phyloP scores from a whole-genome alignment of 2,113 vertebrate species.

The Myodes glareolus region DNA sequence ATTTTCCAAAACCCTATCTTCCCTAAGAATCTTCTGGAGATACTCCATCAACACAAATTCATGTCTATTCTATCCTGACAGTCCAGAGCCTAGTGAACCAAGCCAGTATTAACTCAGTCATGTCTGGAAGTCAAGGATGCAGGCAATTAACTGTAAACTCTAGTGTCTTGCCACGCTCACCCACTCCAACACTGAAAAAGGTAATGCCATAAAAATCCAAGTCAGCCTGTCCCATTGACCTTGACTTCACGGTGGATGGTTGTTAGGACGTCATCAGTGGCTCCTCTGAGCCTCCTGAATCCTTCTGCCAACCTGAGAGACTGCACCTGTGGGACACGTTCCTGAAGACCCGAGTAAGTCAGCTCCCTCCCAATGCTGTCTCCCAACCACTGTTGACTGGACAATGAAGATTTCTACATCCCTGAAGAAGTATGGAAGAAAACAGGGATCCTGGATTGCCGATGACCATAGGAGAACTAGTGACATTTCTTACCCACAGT shows the following conservation, averaged over 20 bases:
- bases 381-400: neutral
- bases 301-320: neutral
- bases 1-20: neutral
- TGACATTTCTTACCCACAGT: neutral
- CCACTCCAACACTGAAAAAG: neutral
- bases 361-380: accelerated
- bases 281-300: accelerated
- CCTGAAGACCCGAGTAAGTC: neutral
- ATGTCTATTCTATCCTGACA: accelerated
- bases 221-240: accelerated
- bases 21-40: neutral
- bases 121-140: accelerated
- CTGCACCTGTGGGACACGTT: accelerated
- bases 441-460: too few relatives aligned
- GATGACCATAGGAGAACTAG: accelerated
- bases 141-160: neutral
- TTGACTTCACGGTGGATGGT: accelerated
- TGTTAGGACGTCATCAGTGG: accelerated
- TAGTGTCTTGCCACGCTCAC: accelerated
- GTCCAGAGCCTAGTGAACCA: accelerated
- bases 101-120: neutral
- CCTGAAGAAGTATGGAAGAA: neutral
- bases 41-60: neutral
- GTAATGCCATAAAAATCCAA: neutral
- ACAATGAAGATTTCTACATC: neutral